phyloP scores from a whole-genome alignment of 2,797 vertebrate genomes.

The Lindbergichthys nudifrons region DNA sequence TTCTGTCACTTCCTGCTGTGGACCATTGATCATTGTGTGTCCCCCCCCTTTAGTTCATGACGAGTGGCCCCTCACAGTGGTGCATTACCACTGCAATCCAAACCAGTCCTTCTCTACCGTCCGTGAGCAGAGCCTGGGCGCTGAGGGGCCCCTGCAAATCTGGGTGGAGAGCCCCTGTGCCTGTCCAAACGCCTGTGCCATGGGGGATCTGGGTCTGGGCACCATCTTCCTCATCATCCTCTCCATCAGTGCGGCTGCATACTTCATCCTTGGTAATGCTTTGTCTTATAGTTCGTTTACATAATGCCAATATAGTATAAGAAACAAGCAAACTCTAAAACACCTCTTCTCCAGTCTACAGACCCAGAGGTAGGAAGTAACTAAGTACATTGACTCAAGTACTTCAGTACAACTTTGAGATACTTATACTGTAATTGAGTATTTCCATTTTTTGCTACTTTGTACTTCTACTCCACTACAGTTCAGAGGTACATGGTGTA shows the following conservation, averaged over 20 bases:
- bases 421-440: too few relatives aligned
- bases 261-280: constrained; percentile 81
- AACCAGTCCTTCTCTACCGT: constrained; percentile 63
- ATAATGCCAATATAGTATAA: neutral
- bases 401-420: too few relatives aligned
- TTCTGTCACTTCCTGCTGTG: too few relatives aligned
- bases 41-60: constrained; percentile 25
- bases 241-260: constrained; percentile 75
- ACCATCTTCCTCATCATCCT: constrained; percentile 85
- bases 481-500: too few relatives aligned
- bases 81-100: constrained; percentile 82
- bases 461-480: too few relatives aligned
- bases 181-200: constrained; percentile 81
- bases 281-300: neutral
- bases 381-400: neutral
- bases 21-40: neutral
- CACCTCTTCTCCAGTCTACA: neutral
- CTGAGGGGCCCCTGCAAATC: constrained; percentile 71
- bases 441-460: too few relatives aligned
- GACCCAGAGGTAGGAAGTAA: neutral
- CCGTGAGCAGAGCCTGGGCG: constrained; percentile 46
- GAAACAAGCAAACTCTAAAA: neutral
- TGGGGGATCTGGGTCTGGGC: constrained; percentile 80
- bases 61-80: constrained; percentile 67
- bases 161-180: constrained; percentile 84